phyloP scores from a whole-genome alignment of 2,797 vertebrate species.

The Platalea minor region DNA sequence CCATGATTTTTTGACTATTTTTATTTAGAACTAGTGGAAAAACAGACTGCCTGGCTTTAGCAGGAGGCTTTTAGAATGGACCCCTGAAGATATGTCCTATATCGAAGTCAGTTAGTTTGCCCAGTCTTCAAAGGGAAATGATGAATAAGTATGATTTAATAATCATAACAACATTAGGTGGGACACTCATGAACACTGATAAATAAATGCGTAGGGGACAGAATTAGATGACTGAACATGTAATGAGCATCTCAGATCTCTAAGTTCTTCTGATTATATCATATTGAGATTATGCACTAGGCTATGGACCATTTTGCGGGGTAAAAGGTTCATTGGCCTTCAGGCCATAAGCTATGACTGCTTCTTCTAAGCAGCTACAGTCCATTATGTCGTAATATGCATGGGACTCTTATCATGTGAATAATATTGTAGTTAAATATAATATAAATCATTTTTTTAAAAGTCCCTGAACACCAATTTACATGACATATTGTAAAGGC shows the following conservation, averaged over 20 bases:
- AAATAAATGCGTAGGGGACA: neutral
- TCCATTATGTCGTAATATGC: neutral
- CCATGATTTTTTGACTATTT: neutral
- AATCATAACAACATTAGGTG: neutral
- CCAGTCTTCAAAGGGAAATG: neutral
- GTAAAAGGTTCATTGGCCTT: neutral
- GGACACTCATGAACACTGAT: neutral
- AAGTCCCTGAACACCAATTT: slow-evolving; percentile 9
- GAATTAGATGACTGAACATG: neutral
- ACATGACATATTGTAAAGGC: slow-evolving; percentile 10
- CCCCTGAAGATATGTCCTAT: neutral
- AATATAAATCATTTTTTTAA: neutral
- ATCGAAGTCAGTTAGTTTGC: neutral
- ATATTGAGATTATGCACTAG: neutral
- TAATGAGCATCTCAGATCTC: neutral
- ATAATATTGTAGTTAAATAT: slow-evolving; percentile 27
- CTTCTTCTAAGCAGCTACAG: neutral
- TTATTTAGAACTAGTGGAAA: neutral
- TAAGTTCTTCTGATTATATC: neutral
- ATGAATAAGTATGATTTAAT: neutral
- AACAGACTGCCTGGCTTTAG: neutral
- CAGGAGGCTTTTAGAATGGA: neutral
- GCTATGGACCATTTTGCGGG: neutral
- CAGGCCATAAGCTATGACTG: neutral
- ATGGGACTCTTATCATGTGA: neutral